phyloP scores from a whole-genome alignment of 2,797 vertebrate species.

The Chrosomus eos region DNA sequence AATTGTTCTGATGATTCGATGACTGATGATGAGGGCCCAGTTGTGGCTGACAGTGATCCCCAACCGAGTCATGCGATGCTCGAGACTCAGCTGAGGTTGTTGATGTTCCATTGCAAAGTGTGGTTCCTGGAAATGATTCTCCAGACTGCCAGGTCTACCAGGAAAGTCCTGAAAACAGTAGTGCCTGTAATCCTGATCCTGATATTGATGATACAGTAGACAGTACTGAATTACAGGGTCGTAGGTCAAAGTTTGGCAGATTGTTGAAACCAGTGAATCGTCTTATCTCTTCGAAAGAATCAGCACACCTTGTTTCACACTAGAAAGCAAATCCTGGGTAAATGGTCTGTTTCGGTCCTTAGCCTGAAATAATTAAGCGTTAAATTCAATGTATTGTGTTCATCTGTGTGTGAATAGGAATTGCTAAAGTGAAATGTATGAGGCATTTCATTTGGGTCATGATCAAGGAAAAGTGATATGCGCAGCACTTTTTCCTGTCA shows the following conservation, averaged over 20 bases:
- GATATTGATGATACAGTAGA: background rate
- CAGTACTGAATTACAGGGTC: background rate
- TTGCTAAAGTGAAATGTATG: too few species aligned
- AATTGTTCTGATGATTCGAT: background rate
- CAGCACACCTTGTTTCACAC: background rate
- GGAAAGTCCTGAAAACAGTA: background rate
- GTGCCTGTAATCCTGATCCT: background rate
- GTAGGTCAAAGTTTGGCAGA: background rate
- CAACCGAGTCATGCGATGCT: background rate
- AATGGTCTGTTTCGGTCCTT: background rate
- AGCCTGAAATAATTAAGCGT: background rate
- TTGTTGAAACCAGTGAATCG: background rate
- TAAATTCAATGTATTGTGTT: background rate
- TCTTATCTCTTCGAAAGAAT: background rate
- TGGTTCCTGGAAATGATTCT: background rate
- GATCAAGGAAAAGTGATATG: too few species aligned
- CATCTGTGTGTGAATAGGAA: background rate
- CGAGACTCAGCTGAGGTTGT: background rate
- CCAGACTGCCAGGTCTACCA: background rate
- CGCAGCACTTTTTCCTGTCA: too few species aligned
- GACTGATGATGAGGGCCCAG: background rate
- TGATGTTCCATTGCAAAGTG: background rate
- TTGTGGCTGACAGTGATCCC: accelerated
- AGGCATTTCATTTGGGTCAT: too few species aligned
- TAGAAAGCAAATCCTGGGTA: background rate